A percentile compares a stretch with the other conserved stretches of the same genome.
Evolutionary conservation across 2,113 vertebrate genomes (phyloP).

Genomic region (Burhinus oedicnemus): DNA sequence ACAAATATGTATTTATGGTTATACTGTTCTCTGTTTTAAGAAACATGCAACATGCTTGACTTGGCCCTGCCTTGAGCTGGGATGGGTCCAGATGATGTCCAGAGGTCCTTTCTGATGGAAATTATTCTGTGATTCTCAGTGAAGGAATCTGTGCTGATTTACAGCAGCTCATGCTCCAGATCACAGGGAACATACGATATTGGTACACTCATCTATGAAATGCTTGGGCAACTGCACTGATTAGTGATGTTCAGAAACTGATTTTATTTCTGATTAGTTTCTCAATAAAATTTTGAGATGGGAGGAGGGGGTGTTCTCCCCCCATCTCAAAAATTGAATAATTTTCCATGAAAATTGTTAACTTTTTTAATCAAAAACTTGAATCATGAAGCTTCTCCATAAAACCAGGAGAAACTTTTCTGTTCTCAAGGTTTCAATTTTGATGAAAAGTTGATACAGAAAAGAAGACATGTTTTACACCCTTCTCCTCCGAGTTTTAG

Average conservation of each 20-base stretch:
- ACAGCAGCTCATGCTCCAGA: background rate
- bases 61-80: background rate
- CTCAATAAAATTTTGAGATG: background rate
- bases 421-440: background rate
- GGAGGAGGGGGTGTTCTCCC: rapidly evolving
- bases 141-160: background rate
- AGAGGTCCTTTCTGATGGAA: background rate
- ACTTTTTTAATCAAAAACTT: background rate
- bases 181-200: background rate
- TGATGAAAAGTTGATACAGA: background rate
- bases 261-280: background rate
- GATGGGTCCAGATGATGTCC: background rate
- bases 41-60: background rate
- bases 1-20: background rate
- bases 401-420: background rate
- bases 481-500: background rate
- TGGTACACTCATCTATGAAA: background rate
- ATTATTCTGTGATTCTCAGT: background rate
- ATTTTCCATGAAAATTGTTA: background rate
- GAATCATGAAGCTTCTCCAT: background rate
- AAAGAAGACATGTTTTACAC: background rate
- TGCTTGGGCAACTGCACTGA: background rate
- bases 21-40: background rate
- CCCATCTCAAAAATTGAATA: background rate
- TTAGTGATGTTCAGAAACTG: background rate